Conservation (phyloP, 2,888 invertebrate species). For the Tetranychus truncatus region DNA sequence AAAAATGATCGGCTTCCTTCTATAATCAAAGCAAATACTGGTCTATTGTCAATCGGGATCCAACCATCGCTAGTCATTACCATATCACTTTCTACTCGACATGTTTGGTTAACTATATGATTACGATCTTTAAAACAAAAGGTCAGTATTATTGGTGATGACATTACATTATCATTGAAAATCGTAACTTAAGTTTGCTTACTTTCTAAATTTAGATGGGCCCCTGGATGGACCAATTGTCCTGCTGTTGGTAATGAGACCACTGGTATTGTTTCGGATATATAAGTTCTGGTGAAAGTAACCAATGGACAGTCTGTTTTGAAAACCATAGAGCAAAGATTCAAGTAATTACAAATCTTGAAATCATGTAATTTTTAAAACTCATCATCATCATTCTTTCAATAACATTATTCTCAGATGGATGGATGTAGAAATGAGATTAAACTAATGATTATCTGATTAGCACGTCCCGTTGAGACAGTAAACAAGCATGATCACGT, state of each 20-base stretch:
- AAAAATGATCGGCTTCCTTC: conserved; percentile 29
- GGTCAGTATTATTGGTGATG: neutral
- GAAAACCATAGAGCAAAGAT: neutral
- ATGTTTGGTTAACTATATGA: neutral
- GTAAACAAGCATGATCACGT: neutral
- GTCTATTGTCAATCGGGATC: conserved; percentile 18
- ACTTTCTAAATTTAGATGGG: conserved; percentile 65
- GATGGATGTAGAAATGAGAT: neutral
- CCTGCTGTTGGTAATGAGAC: conserved; percentile 65
- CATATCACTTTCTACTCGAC: neutral
- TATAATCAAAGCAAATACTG: conserved; percentile 20
- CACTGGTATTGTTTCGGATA: conserved; percentile 59
- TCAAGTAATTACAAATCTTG: neutral
- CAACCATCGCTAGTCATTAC: conserved; percentile 21
- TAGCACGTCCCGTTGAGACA: neutral
- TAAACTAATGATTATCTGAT: neutral
- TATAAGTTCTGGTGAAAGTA: conserved; percentile 48
- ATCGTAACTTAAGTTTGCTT: conserved; percentile 27
- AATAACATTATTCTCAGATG: neutral
- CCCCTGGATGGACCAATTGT: conserved; percentile 69
- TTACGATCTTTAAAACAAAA: neutral
- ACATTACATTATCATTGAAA: neutral
- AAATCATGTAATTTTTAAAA: no score
- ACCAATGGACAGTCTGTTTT: conserved; percentile 45
- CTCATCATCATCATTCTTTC: neutral